A percentile compares a stretch with the other conserved stretches of the same genome.
Evolutionary conservation across 2,797 vertebrate genomes (phyloP).

Genomic region (Champsocephalus esox): DNA sequence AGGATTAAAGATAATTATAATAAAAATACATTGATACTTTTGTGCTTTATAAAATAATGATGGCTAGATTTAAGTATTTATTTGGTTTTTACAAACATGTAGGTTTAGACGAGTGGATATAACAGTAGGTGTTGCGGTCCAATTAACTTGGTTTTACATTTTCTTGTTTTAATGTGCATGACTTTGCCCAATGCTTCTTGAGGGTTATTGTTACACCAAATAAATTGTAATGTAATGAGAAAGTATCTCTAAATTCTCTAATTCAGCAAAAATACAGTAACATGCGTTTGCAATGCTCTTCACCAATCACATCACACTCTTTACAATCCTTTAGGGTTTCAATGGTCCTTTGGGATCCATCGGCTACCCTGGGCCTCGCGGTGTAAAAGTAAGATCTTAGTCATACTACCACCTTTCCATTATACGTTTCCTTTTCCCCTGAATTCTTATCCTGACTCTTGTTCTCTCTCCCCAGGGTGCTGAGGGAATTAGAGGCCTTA

Average conservation of each 20-base stretch:
- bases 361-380: conserved; percentile 96
- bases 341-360: conserved; percentile 93
- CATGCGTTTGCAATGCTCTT: not conserved
- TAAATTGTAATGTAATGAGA: not conserved
- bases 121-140: not conserved
- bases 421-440: conserved; percentile 11
- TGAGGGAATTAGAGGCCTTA: conserved; percentile 95
- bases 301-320: not conserved
- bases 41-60: not conserved
- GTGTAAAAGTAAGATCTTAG: conserved; percentile 91
- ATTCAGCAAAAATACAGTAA: not conserved
- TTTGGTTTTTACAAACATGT: not conserved
- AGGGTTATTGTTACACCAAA: not conserved
- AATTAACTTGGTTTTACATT: not conserved
- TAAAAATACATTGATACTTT: not conserved
- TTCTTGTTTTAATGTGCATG: not conserved
- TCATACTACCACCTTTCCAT: not conserved
- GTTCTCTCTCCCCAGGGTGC: conserved; percentile 86
- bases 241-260: not conserved
- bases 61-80: not conserved
- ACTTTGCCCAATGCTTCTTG: not conserved
- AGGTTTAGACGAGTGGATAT: not conserved
- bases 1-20: not conserved
- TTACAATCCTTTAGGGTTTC: conserved; percentile 86
- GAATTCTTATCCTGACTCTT: conserved; percentile 22